A percentile compares a stretch with the other conserved stretches of the same genome.
Conservation (phyloP, 2,797 vertebrate species). For the Dicrostonyx torquatus region DNA sequence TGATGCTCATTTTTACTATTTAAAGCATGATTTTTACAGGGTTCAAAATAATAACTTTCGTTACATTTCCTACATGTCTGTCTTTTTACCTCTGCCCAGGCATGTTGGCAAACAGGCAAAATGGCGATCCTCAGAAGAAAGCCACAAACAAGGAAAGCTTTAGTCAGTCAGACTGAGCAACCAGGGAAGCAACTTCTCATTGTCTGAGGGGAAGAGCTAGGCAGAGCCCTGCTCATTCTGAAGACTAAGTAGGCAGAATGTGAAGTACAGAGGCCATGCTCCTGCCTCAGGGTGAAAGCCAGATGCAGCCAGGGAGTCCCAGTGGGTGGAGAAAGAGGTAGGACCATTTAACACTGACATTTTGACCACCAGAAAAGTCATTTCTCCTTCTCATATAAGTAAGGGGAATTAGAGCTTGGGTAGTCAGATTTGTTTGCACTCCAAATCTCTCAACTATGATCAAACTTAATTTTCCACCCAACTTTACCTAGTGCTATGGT, state of each 20-base stretch:
- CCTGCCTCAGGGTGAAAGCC: background rate
- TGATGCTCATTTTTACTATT: background rate
- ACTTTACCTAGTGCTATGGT: background rate
- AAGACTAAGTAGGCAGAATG: background rate
- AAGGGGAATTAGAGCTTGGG: background rate
- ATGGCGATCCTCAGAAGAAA: background rate
- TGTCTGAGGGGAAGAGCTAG: fast-evolving
- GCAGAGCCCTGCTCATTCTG: background rate
- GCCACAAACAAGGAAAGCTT: background rate
- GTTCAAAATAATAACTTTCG: background rate
- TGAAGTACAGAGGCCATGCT: fast-evolving
- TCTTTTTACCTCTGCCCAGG: background rate
- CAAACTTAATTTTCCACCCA: background rate
- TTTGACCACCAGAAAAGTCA: background rate
- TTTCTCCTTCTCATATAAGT: background rate
- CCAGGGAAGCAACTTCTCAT: constrained; percentile 1
- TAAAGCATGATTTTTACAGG: background rate
- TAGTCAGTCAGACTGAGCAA: background rate
- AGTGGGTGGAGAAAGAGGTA: fast-evolving
- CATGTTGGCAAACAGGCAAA: background rate
- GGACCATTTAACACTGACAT: fast-evolving
- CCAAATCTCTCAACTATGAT: background rate
- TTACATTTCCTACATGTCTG: background rate
- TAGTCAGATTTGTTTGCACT: background rate
- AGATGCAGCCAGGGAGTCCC: background rate